Evolutionary conservation across 1,140 invertebrate species (phyloP).

Genomic region (Pararge aegeria): DNA sequence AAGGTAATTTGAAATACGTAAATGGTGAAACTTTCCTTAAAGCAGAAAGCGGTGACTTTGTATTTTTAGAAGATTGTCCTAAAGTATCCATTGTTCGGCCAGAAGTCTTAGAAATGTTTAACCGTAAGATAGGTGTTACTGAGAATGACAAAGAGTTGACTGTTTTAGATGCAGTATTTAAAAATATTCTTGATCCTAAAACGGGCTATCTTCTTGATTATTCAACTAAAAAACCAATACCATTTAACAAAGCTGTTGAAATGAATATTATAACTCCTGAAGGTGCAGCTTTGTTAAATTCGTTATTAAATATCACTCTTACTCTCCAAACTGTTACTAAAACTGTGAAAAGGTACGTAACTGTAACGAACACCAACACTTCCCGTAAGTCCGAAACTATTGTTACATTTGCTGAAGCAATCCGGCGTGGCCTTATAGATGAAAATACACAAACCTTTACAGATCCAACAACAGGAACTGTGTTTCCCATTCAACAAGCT

Average conservation of each 20-base stretch:
- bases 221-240: conserved; percentile 86
- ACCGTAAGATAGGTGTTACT: conserved; percentile 88
- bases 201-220: conserved; percentile 92
- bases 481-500: conserved; percentile 90
- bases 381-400: conserved; percentile 81
- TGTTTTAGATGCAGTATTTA: conserved; percentile 92
- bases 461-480: conserved; percentile 87
- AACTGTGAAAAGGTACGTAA: conserved; percentile 89
- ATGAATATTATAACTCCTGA: conserved; percentile 91
- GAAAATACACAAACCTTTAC: conserved; percentile 88
- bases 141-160: conserved; percentile 88
- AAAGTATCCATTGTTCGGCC: conserved; percentile 84
- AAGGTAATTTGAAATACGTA: conserved; percentile 88
- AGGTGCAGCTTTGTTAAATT: conserved; percentile 91
- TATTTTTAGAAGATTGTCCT: conserved; percentile 86
- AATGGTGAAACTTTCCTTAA: conserved; percentile 88
- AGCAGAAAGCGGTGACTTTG: conserved; percentile 86
- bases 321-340: conserved; percentile 92
- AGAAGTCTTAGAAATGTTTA: conserved; percentile 92
- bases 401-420: conserved; percentile 88
- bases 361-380: conserved; percentile 83
- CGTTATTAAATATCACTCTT: conserved; percentile 90
- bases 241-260: conserved; percentile 92
- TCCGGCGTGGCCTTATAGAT: conserved; percentile 89
- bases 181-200: conserved; percentile 90